Base-by-base conservation (phyloP, 2,113 vertebrate genomes). In the Phasianus colchicus region DNA sequence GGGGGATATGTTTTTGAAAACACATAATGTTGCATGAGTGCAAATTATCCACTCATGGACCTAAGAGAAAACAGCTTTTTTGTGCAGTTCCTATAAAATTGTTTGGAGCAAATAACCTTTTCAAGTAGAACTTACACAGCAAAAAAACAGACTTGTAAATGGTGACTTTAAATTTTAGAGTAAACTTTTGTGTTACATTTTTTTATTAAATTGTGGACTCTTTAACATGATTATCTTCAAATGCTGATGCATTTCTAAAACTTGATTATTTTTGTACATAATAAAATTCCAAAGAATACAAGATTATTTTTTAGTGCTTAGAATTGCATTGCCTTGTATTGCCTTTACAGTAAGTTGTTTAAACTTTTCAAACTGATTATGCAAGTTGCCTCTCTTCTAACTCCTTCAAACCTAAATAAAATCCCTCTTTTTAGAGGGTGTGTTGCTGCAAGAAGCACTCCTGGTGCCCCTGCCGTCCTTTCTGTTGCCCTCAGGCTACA, bases 191-290 rank as follows among this genome's bases (percentile, higher is more conserved):
- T 78, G 29, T 92, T 95, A 70, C 36, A 30, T 91, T 85, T 92
- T 76, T 30, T 87, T 85, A 93, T 96, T 93, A 77, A 85, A 89
- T 83, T 88, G 20, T 88, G 60, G 42, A 34, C 73, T 85, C 60
- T 80, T 91, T 76, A 85, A 93, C 91, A 29, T 89, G 16, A 86
- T 91, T 92, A 58, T 85, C 69, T 91, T 88, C 50, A 43, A 91
- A 77, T 69, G 73, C 11, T 57, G 82, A 71, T 91, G 66, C 61
- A 74, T 88, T 89, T 86, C 75, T 89, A 13, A 80, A 83, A 95
- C 87, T 77, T 79, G 45, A 93, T 89, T 96, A 60, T 87, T 83
- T 94, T 91, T 77, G 60, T 80, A 80, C 60, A 25, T 95, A 95
- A 95, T 88, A 77, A 79, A 89, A 90, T 95, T 87, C 79, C 71